phyloP scores from a whole-genome alignment of 2,113 vertebrate species.

The Psettodes erumei region DNA sequence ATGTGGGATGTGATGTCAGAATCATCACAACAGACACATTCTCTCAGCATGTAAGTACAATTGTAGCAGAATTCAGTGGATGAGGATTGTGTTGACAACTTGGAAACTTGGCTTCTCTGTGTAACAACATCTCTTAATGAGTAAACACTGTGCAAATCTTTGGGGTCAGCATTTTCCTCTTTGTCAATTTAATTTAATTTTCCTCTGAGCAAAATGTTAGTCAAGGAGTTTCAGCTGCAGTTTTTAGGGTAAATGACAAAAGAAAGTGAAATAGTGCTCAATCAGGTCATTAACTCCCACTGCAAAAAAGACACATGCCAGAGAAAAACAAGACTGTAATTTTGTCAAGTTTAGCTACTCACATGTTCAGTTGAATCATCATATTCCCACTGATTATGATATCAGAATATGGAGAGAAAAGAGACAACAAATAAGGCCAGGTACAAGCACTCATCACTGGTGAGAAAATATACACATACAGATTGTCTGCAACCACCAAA shows the following conservation, averaged over 20 bases:
- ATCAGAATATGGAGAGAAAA: conserved; percentile 82
- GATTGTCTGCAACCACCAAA: conserved; percentile 21
- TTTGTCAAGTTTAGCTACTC: conserved; percentile 82
- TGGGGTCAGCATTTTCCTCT: not conserved
- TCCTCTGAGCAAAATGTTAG: conserved; percentile 13
- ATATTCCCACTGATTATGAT: conserved; percentile 95
- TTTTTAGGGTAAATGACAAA: not conserved
- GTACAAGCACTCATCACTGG: conserved; percentile 41
- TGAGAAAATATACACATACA: conserved; percentile 29
- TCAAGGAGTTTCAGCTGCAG: not conserved
- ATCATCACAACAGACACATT: conserved; percentile 40
- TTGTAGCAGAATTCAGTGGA: conserved; percentile 23
- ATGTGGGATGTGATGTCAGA: conserved; percentile 7
- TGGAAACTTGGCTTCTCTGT: not conserved
- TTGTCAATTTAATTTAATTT: not conserved
- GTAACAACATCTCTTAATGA: not conserved
- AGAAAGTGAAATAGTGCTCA: not conserved
- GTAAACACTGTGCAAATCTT: not conserved
- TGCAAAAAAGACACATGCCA: conserved; percentile 34
- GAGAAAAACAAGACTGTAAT: not conserved
- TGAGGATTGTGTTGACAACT: conserved; percentile 5
- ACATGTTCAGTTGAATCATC: conserved; percentile 99
- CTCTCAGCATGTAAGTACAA: conserved; percentile 25
- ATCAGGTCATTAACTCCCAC: not conserved
- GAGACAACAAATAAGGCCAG: conserved; percentile 73